These are phyloP conservation scores for Eurystomus gularis DNA, from an alignment of 2,113 vertebrate genomes.

Conservation along the genomic window DNA sequence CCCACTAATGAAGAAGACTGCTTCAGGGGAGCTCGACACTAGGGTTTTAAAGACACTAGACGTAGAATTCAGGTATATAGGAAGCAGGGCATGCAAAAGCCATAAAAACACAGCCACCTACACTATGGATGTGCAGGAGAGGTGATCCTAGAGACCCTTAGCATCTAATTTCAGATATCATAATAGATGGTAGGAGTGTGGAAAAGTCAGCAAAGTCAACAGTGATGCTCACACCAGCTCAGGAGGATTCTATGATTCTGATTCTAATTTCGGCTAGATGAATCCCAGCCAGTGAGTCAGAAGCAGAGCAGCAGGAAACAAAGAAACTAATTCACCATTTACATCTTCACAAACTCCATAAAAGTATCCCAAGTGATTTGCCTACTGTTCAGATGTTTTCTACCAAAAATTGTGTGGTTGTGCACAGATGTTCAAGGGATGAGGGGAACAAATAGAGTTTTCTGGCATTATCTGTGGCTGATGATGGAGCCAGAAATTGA, in stretches of 20 bases:
- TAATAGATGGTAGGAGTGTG: background rate
- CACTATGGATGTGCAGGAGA: background rate
- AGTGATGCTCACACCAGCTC: background rate
- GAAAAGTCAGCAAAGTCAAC: background rate
- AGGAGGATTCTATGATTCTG: background rate
- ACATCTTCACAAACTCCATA: background rate
- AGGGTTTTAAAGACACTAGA: background rate
- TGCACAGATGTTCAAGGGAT: background rate
- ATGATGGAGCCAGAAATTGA: background rate
- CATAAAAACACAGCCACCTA: background rate
- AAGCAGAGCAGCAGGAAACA: background rate
- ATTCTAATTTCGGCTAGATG: background rate
- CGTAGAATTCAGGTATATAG: background rate
- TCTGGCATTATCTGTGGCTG: background rate
- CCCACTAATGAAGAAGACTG: background rate
- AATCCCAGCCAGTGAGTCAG: background rate
- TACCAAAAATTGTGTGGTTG: constrained; percentile 10
- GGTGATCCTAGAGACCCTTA: background rate
- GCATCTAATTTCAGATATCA: background rate
- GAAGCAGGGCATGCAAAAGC: background rate
- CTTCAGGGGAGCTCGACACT: background rate
- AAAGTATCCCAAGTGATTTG: background rate
- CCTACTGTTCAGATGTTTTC: background rate
- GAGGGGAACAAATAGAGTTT: background rate
- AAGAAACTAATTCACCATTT: background rate